Conservation (phyloP, 2,797 vertebrate species). For the Microhierax caerulescens region DNA sequence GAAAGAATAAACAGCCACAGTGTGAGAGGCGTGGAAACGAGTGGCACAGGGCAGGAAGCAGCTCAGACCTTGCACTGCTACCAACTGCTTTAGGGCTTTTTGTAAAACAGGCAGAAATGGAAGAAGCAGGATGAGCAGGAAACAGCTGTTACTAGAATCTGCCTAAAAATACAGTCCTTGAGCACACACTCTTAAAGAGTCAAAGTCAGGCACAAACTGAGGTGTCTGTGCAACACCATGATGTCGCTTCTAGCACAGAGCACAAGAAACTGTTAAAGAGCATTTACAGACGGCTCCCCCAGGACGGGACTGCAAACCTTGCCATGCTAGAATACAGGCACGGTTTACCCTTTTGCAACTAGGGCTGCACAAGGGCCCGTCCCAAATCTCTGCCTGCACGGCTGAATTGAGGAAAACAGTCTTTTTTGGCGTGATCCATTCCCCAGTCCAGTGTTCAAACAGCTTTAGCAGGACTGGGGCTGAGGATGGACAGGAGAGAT, state of each 20-base stretch:
- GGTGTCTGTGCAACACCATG: too few species aligned
- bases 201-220: background rate
- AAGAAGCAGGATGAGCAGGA: background rate
- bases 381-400: background rate
- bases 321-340: background rate
- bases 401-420: background rate
- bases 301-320: rapidly evolving
- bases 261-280: background rate
- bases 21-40: rapidly evolving
- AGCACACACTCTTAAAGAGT: background rate
- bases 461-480: background rate
- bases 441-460: background rate
- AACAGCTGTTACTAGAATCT: background rate
- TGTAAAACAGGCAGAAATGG: background rate
- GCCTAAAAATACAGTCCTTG: background rate
- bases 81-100: background rate
- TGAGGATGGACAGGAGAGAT: rapidly evolving
- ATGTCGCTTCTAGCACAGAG: background rate
- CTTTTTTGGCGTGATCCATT: background rate
- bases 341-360: background rate
- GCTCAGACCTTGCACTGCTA: background rate
- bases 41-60: background rate
- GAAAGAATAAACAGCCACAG: background rate
- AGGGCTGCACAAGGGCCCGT: background rate
- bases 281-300: background rate